A percentile compares a stretch with the other conserved stretches of the same genome.
Evolutionary conservation across 2,888 invertebrate genomes (phyloP).

Genomic region (Fragum whitleyi): DNA sequence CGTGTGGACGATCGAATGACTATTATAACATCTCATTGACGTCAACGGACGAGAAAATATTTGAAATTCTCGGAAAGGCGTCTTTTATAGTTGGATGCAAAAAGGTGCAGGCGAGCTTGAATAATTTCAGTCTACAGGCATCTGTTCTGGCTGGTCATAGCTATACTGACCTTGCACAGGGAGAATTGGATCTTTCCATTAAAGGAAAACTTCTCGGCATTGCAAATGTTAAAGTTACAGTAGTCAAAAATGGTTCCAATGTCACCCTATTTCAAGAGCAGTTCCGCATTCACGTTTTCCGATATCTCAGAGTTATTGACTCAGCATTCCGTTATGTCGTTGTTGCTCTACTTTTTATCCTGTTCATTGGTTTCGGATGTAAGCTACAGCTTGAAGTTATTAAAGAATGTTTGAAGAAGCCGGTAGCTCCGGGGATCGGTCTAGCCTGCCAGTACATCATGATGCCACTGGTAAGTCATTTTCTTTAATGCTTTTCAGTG

Average conservation of each 20-base stretch:
- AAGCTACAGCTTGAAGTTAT: conserved; percentile 84
- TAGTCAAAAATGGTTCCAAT: neutral
- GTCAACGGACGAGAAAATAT: neutral
- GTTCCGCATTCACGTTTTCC: conserved; percentile 45
- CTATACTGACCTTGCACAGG: neutral
- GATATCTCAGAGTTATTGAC: conserved; percentile 67
- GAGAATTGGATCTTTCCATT: neutral
- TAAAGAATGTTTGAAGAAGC: conserved; percentile 84
- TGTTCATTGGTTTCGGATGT: conserved; percentile 86
- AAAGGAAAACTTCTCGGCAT: conserved; percentile 4
- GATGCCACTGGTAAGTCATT: conserved; percentile 87
- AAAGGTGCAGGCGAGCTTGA: neutral
- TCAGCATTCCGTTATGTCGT: conserved; percentile 81
- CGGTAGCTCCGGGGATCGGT: conserved; percentile 86
- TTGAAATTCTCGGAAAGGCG: neutral
- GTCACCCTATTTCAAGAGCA: neutral
- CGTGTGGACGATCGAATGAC: neutral
- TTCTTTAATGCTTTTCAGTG: too few relatives aligned
- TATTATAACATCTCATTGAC: neutral
- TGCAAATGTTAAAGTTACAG: neutral
- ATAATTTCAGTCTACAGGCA: neutral
- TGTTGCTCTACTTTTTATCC: conserved; percentile 78
- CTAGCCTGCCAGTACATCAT: conserved; percentile 86
- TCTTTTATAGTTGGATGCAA: neutral
- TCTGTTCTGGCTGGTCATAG: neutral